Percentiles rank a stretch among this genome's conserved stretches.
Evolutionary conservation across 2,797 vertebrate genomes (phyloP).

Genomic region (Xenopus petersii): DNA sequence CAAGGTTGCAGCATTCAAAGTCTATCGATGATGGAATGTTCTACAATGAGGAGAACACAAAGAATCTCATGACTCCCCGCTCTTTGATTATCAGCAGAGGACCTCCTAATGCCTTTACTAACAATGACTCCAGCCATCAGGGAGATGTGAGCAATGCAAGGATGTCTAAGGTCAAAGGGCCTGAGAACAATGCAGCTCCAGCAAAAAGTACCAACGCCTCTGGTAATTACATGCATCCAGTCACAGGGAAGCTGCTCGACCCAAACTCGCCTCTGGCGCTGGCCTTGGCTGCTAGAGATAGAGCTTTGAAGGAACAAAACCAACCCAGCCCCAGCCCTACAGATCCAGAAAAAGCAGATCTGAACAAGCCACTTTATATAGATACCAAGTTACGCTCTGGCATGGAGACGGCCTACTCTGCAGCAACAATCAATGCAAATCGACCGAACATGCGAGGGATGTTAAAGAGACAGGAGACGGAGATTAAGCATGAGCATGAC

Average conservation of each 20-base stretch:
- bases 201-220: constrained; percentile 66
- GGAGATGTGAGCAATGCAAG: constrained; percentile 73
- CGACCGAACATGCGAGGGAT: constrained; percentile 74
- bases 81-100: constrained; percentile 66
- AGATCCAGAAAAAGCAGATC: constrained; percentile 80
- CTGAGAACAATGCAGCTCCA: constrained; percentile 71
- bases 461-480: constrained; percentile 80
- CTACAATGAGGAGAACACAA: constrained; percentile 72
- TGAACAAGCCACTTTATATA: constrained; percentile 93
- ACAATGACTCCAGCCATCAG: constrained; percentile 71
- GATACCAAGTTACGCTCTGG: constrained; percentile 92
- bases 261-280: constrained; percentile 89
- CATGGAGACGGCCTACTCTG: constrained; percentile 76
- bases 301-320: constrained; percentile 87
- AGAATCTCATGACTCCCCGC: constrained; percentile 71
- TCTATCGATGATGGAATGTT: constrained; percentile 88
- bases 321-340: constrained; percentile 79
- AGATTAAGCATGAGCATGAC: constrained; percentile 83
- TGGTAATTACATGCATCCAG: constrained; percentile 82
- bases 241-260: constrained; percentile 86
- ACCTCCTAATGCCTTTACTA: constrained; percentile 79
- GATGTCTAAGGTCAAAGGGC: constrained; percentile 76
- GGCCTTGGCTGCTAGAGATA: constrained; percentile 86
- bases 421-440: constrained; percentile 67
- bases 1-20: constrained; percentile 78